phyloP scores from a whole-genome alignment of 2,888 invertebrate species.

The Spodoptera littoralis region DNA sequence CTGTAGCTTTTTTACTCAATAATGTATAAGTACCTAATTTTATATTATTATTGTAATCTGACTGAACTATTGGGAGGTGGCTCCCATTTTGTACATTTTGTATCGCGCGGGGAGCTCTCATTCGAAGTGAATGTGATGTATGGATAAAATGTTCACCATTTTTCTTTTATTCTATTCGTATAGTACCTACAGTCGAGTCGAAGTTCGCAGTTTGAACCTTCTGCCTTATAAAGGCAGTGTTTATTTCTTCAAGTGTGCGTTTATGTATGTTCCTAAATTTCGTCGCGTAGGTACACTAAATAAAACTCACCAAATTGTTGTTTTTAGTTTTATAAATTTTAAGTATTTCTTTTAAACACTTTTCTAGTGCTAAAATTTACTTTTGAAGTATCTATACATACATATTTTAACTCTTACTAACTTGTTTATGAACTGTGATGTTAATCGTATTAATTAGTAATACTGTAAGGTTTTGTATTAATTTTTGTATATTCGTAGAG shows the following conservation, averaged over 20 bases:
- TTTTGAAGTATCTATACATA: conserved; percentile 79
- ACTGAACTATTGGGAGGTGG: conserved; percentile 75
- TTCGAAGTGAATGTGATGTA: conserved; percentile 61
- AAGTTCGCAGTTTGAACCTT: conserved; percentile 50
- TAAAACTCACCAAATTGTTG: conserved; percentile 84
- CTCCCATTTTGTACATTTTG: conserved; percentile 77
- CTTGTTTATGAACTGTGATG: conserved; percentile 89
- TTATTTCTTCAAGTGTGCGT: conserved; percentile 64
- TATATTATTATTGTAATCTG: conserved; percentile 70
- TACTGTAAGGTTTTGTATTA: conserved; percentile 84
- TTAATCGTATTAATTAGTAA: conserved; percentile 89
- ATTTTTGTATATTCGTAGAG: conserved; percentile 88
- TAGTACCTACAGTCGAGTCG: conserved; percentile 41
- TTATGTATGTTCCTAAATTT: conserved; percentile 85
- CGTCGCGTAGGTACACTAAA: conserved; percentile 72
- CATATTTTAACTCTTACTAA: conserved; percentile 82
- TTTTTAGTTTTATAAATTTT: conserved; percentile 71
- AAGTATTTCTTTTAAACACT: conserved; percentile 70
- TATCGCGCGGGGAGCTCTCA: conserved; percentile 66
- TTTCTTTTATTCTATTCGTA: conserved; percentile 50
- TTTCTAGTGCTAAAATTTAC: conserved; percentile 75
- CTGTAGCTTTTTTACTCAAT: conserved; percentile 86
- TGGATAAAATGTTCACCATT: conserved; percentile 58
- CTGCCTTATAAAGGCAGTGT: conserved; percentile 77
- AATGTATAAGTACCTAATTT: conserved; percentile 69